Conservation (phyloP, 2,888 invertebrate species). For the Netelia inedita region DNA sequence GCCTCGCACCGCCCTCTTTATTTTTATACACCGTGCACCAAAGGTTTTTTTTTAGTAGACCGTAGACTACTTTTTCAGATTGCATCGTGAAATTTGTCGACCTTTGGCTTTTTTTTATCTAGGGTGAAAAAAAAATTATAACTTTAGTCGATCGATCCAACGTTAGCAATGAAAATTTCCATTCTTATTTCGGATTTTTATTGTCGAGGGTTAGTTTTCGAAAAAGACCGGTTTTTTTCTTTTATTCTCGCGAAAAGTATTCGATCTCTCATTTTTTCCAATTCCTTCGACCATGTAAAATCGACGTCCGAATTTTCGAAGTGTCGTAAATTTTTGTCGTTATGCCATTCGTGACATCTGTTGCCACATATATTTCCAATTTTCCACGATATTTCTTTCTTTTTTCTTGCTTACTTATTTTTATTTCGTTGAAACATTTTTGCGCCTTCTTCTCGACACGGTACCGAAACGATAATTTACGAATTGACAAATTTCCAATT, state of each 20-base stretch:
- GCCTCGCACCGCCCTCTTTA: not conserved
- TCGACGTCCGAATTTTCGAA: not conserved
- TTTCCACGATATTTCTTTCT: not conserved
- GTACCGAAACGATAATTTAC: not conserved
- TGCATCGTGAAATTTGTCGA: not conserved
- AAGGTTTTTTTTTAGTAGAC: not conserved
- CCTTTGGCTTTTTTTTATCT: too few relatives aligned
- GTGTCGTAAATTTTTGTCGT: conserved; percentile 20
- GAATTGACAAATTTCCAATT: not conserved
- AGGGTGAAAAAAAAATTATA: too few relatives aligned
- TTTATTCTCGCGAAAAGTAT: conserved; percentile 4
- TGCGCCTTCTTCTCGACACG: too few relatives aligned
- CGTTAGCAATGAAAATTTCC: too few relatives aligned
- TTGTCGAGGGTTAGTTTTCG: too few relatives aligned
- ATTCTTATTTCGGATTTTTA: too few relatives aligned
- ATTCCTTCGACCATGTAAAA: not conserved
- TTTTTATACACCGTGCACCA: conserved; percentile 6
- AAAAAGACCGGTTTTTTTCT: not conserved
- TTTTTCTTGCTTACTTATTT: not conserved
- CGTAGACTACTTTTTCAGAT: not conserved
- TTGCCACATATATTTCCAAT: not conserved
- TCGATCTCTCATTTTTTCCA: not conserved
- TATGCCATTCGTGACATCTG: conserved; percentile 21
- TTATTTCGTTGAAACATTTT: not conserved
- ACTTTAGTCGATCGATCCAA: too few relatives aligned